Base-by-base conservation (phyloP, 1,140 invertebrate genomes). In the Andrena cerasifolii region DNA sequence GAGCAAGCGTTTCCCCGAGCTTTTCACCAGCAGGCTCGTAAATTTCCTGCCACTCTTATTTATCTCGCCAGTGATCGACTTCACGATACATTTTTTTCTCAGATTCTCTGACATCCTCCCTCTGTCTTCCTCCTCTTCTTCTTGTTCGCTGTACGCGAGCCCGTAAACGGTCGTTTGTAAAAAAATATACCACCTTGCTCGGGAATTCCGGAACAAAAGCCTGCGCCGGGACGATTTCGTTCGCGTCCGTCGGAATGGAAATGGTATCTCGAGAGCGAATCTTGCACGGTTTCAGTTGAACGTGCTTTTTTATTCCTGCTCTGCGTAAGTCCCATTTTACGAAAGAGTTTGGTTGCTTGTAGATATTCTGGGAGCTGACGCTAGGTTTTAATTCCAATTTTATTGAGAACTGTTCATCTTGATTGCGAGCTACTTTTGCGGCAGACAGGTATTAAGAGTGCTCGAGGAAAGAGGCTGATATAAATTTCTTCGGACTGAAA, bases 11-110 rank as follows among this genome's bases (percentile, higher is more conserved):
- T 87, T 82, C 85, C 79, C 63, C 58, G 36, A 74, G 76, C 71
- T 65, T 87, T 86, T 84, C 71, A 85, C 72, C 66, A 16, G 56
- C 82, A 86, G 31, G 66, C 67, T 86, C 84, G 82, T 86, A 87
- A 86, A 87, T 87, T 84, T 80, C 84, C 26, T 85, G 62, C 72
- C 67, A 79, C 72, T 85, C 72, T 85, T 80, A 85, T 85, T 86
- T 86, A 86, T 86, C 84, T 85, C 62, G 67, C 24, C 49, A 33
- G 40, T 77, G 83, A 86, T 86, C 84, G 80, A 77, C 75, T 79
- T 47, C 71, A 73, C 67, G 79, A 73, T 68, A 68, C 68, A 79
- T 81, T 84, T 82, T 82, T 73, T 81, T 51, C n/a, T 40, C 63
- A 21, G 51, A 45, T 63, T 65, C 26, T 65, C 31, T 28, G 10